Conservation (phyloP, 2,888 invertebrate species). For the Sericinus montela region DNA sequence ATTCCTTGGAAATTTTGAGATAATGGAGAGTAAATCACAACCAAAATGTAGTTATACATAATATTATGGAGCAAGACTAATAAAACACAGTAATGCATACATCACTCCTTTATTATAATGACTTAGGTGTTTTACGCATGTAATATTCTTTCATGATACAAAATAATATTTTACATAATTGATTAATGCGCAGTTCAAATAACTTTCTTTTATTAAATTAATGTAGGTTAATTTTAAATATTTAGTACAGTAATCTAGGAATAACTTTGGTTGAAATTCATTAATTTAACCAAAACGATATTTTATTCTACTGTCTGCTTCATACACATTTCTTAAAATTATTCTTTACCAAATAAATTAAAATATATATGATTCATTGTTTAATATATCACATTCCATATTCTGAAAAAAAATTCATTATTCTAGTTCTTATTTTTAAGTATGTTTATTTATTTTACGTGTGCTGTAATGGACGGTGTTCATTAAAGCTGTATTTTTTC, state of each 20-base stretch:
- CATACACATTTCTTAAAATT: neutral
- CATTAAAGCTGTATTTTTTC: neutral
- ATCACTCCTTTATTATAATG: conserved; percentile 34
- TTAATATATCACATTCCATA: neutral
- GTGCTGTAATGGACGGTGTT: conserved; percentile 14
- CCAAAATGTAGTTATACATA: no score
- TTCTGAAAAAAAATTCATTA: neutral
- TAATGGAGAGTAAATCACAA: no score
- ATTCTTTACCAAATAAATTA: neutral
- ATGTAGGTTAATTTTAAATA: conserved; percentile 4
- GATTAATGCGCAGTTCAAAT: conserved; percentile 13
- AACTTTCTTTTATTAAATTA: conserved; percentile 17
- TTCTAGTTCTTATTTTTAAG: neutral
- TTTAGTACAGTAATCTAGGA: conserved; percentile 22
- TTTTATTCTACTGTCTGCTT: neutral
- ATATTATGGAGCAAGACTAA: no score
- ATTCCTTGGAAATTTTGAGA: no score
- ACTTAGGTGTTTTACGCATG: conserved; percentile 49
- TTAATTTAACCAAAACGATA: conserved; percentile 28
- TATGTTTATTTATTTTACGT: neutral
- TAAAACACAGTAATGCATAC: conserved; percentile 2
- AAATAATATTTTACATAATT: conserved; percentile 12
- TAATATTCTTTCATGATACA: conserved; percentile 4
- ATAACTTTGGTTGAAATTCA: conserved; percentile 55
- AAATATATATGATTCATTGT: no score